Conservation (phyloP, 2,888 invertebrate species). For the Eupithecia centaureata region DNA sequence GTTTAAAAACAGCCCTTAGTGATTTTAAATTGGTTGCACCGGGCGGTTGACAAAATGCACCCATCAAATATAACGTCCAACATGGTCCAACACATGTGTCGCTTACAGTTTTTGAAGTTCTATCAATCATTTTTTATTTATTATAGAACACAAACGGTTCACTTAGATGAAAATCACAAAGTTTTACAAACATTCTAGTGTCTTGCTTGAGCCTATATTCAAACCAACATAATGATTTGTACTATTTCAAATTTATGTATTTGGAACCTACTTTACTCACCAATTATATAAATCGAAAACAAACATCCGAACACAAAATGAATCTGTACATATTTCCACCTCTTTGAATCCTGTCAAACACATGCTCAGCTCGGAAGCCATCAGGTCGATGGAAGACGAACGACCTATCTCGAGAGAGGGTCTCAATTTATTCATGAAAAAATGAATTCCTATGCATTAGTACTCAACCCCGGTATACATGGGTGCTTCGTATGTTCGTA, state of each 20-base stretch:
- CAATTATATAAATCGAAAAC: background rate
- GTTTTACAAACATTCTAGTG: too few relatives aligned
- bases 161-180: too few relatives aligned
- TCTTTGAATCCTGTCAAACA: background rate
- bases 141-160: too few relatives aligned
- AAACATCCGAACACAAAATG: background rate
- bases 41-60: constrained; percentile 44
- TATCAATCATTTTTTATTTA: too few relatives aligned
- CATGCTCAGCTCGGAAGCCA: constrained; percentile 6
- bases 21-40: constrained; percentile 23
- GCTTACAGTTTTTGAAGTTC: constrained; percentile 31
- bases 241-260: background rate
- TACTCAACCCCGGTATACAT: constrained; percentile 44
- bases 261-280: too few relatives aligned
- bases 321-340: background rate
- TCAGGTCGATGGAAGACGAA: constrained; percentile 23
- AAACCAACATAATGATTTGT: too few relatives aligned
- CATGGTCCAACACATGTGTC: constrained; percentile 50
- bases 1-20: background rate
- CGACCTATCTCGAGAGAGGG: constrained; percentile 49
- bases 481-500: background rate
- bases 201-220: background rate
- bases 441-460: constrained; percentile 65
- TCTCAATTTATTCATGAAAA: constrained; percentile 73
- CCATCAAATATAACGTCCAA: constrained; percentile 29